Evolutionary conservation across 2,888 invertebrate genomes (phyloP).

Genomic region (Lucinisca nassula): DNA sequence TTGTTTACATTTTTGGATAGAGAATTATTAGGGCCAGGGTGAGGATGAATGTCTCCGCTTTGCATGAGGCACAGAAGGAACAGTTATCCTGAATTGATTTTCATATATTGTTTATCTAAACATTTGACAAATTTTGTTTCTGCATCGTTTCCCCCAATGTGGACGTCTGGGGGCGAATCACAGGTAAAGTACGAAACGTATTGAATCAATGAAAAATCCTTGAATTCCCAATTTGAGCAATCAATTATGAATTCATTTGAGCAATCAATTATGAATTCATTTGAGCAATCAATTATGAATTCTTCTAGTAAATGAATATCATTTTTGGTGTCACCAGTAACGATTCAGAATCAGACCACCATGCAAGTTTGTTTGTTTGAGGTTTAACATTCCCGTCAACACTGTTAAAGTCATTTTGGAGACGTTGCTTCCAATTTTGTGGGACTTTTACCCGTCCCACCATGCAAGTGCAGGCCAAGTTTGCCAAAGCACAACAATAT

Average conservation of each 20-base stretch:
- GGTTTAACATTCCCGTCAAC: too few relatives aligned
- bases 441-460: too few relatives aligned
- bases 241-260: neutral
- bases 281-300: neutral
- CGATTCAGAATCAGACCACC: too few relatives aligned
- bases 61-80: neutral
- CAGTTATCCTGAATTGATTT: neutral
- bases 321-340: too few relatives aligned
- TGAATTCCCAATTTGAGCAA: neutral
- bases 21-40: neutral
- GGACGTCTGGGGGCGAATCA: too few relatives aligned
- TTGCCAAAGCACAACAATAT: too few relatives aligned
- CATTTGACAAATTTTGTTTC: neutral
- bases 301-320: too few relatives aligned
- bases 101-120: neutral
- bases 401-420: too few relatives aligned
- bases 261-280: neutral
- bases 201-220: neutral
- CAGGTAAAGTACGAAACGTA: neutral
- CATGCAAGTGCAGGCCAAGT: too few relatives aligned
- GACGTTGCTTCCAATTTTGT: too few relatives aligned
- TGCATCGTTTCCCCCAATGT: neutral
- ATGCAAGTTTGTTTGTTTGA: too few relatives aligned
- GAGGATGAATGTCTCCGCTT: constrained; percentile 12
- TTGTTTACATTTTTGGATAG: neutral